Percentiles rank a stretch among this genome's conserved stretches.
Evolutionary conservation across 2,888 invertebrate species (phyloP).

Genomic region (Habroteleia sp.): DNA sequence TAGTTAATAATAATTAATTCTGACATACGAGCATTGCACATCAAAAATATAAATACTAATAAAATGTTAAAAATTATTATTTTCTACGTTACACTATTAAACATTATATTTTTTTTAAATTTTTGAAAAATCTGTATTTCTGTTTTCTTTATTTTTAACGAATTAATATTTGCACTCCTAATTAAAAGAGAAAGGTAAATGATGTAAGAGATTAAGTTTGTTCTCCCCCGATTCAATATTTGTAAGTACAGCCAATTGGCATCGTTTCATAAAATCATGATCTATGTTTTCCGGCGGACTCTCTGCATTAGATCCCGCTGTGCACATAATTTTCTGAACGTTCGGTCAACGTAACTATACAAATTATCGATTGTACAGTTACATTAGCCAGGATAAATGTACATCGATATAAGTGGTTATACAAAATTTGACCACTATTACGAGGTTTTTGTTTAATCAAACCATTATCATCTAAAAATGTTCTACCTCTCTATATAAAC

Average conservation of each 20-base stretch:
- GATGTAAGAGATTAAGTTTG: constrained; percentile 46
- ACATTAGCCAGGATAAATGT: constrained; percentile 52
- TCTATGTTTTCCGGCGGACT: constrained; percentile 58
- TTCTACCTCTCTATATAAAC: no score
- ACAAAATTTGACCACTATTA: no score
- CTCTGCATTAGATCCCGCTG: constrained; percentile 48
- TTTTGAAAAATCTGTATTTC: no score
- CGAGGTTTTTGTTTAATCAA: no score
- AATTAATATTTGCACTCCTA: constrained; percentile 36
- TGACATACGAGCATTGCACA: no score
- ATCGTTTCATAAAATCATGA: constrained; percentile 64
- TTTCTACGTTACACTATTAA: no score
- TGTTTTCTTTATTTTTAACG: background rate
- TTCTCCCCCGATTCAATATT: constrained; percentile 52
- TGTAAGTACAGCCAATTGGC: constrained; percentile 52
- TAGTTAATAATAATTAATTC: no score
- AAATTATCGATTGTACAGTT: constrained; percentile 57
- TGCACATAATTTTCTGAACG: constrained; percentile 51
- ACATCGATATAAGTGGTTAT: constrained; percentile 38
- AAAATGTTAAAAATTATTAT: no score
- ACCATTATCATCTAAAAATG: no score
- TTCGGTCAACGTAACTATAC: constrained; percentile 44
- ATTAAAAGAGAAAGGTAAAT: constrained; percentile 43
- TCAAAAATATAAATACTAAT: no score
- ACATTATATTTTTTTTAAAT: no score